Percentiles rank a stretch among this genome's conserved stretches.
Evolutionary conservation across 2,797 vertebrate species (phyloP).

Genomic region (Acipenser ruthenus): DNA sequence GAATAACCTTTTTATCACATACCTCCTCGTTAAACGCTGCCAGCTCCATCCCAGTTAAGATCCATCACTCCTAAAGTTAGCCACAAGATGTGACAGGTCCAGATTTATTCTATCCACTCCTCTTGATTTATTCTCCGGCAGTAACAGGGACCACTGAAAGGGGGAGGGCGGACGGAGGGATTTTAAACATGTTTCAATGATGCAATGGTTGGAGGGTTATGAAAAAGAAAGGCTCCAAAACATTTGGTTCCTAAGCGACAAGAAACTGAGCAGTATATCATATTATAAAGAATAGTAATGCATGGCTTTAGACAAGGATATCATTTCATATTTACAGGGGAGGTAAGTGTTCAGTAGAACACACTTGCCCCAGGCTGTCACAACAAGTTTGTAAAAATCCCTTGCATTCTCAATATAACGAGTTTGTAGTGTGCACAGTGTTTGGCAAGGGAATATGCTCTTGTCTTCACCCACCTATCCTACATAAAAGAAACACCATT

Average conservation of each 20-base stretch:
- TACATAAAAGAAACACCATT: too few relatives aligned
- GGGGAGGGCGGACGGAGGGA: slow-evolving; percentile 33
- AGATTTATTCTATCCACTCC: slow-evolving; percentile 16
- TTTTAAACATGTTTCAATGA: slow-evolving; percentile 41
- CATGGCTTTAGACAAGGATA: slow-evolving; percentile 53
- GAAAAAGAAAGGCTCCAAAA: slow-evolving; percentile 51
- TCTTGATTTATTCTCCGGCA: slow-evolving; percentile 28
- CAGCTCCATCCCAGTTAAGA: slow-evolving; percentile 23
- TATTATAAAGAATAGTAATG: slow-evolving; percentile 46
- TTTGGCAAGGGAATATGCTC: too few relatives aligned
- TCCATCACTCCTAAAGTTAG: slow-evolving; percentile 43
- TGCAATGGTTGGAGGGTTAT: slow-evolving; percentile 38
- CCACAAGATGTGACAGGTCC: slow-evolving; percentile 37
- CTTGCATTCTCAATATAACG: too few relatives aligned
- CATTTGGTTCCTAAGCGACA: slow-evolving; percentile 60
- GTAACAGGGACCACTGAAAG: neutral
- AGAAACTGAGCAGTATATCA: slow-evolving; percentile 34
- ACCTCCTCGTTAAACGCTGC: slow-evolving; percentile 30
- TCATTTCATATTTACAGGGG: slow-evolving; percentile 44
- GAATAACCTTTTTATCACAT: slow-evolving; percentile 41
- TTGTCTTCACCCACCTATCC: too few relatives aligned
- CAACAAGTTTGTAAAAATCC: slow-evolving; percentile 11
- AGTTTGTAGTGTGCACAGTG: too few relatives aligned
- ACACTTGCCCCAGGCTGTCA: slow-evolving; percentile 32
- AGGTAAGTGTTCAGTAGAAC: slow-evolving; percentile 22